These are phyloP conservation scores for Percopsis omiscomaycus DNA, from an alignment of 2,797 vertebrate genomes.

Conservation along the genomic window DNA sequence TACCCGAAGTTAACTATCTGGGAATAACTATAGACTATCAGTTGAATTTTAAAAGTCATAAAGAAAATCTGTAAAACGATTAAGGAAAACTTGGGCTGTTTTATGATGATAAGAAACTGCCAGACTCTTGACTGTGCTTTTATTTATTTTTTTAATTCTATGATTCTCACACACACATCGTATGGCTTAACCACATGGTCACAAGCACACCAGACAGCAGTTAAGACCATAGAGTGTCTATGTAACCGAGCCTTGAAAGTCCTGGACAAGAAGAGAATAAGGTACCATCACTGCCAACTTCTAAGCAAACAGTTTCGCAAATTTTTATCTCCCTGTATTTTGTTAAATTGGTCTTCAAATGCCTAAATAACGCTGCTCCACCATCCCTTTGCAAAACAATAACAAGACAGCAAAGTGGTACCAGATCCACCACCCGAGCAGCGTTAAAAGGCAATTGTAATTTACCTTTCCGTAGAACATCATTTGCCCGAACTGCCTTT, in stretches of 20 bases:
- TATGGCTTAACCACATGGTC: background rate
- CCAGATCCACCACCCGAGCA: too few relatives aligned
- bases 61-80: slow-evolving; percentile 1
- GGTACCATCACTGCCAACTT: too few relatives aligned
- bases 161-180: background rate
- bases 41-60: slow-evolving; percentile 3
- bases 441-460: too few relatives aligned
- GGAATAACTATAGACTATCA: slow-evolving; percentile 1
- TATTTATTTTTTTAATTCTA: background rate
- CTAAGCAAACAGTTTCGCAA: too few relatives aligned
- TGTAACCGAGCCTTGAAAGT: background rate
- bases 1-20: background rate
- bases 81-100: background rate
- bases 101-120: background rate
- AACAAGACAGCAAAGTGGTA: too few relatives aligned
- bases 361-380: too few relatives aligned
- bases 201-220: background rate
- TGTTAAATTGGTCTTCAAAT: too few relatives aligned
- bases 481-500: too few relatives aligned
- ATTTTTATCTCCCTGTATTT: too few relatives aligned
- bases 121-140: background rate
- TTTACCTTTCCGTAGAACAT: too few relatives aligned
- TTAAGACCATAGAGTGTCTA: background rate
- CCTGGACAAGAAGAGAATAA: background rate
- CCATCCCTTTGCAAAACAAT: too few relatives aligned